phyloP scores from a whole-genome alignment of 1,140 invertebrate species.

The Neuroterus valhalla region DNA sequence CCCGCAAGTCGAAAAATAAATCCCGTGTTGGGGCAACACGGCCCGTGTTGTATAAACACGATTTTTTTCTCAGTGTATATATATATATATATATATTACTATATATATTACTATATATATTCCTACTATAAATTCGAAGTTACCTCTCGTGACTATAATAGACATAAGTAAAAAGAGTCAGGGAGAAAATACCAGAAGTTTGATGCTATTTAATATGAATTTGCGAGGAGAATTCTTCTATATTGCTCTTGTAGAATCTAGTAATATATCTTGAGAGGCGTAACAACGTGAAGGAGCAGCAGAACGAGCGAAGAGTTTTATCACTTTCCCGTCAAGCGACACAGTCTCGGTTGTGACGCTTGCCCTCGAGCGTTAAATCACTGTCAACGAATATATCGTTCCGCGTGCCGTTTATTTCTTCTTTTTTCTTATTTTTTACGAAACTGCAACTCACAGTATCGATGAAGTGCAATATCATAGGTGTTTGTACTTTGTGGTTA shows the following conservation, averaged over 20 bases:
- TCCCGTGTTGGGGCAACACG: no score
- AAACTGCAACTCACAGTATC: neutral
- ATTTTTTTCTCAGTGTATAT: no score
- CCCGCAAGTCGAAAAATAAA: no score
- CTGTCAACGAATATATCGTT: conserved; percentile 38
- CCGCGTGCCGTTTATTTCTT: conserved; percentile 24
- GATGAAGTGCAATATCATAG: neutral
- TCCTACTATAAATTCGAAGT: no score
- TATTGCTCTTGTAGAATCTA: neutral
- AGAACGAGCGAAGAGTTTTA: conserved; percentile 40
- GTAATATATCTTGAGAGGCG: neutral
- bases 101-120: no score
- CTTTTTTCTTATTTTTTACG: neutral
- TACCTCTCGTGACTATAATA: no score
- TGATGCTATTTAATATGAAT: no score
- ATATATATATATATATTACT: no score
- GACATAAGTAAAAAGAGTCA: no score
- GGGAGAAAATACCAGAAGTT: no score
- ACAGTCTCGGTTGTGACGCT: conserved; percentile 15
- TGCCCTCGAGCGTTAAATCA: conserved; percentile 47
- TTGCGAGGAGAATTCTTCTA: no score
- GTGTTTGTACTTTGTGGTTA: neutral
- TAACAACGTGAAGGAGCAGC: conserved; percentile 22
- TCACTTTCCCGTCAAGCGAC: conserved; percentile 42
- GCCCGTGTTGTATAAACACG: no score